phyloP scores from a whole-genome alignment of 2,797 vertebrate genomes.

The Sorex maritimensis region DNA sequence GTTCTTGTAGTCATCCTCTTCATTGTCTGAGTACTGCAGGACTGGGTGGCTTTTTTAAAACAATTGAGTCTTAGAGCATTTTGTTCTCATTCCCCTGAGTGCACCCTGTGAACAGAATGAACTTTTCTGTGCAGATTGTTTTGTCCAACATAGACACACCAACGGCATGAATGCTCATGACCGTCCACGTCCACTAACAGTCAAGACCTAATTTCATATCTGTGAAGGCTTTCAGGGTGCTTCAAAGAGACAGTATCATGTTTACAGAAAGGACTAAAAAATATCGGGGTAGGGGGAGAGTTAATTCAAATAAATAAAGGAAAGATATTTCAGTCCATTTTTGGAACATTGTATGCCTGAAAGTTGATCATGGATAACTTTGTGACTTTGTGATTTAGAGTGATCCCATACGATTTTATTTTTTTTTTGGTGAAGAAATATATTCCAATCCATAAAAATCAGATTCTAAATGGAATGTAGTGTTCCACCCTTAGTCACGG shows the following conservation, averaged over 20 bases:
- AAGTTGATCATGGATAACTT: too few relatives aligned
- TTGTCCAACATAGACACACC: constrained; percentile 96
- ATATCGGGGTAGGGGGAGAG: constrained; percentile 84
- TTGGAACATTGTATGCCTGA: too few relatives aligned
- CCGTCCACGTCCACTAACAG: constrained; percentile 99
- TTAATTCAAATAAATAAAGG: constrained; percentile 94
- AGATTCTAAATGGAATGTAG: constrained; percentile 93
- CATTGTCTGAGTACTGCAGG: constrained; percentile 93
- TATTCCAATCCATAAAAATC: constrained; percentile 92
- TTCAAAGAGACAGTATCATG: constrained; percentile 99
- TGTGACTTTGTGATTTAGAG: too few relatives aligned
- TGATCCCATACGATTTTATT: too few relatives aligned
- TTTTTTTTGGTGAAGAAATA: constrained; percentile 81
- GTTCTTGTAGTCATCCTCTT: constrained; percentile 96
- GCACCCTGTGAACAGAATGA: constrained; percentile 97
- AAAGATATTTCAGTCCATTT: constrained; percentile 75
- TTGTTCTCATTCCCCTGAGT: constrained; percentile 93
- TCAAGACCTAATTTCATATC: constrained; percentile 97
- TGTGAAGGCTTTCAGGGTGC: constrained; percentile 96
- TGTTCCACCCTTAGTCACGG: constrained; percentile 92
- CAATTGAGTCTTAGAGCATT: constrained; percentile 92
- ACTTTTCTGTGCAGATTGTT: constrained; percentile 94
- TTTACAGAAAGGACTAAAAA: constrained; percentile 91
- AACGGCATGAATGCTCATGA: constrained; percentile 96
- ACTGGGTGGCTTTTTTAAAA: constrained; percentile 89